Percentiles rank a stretch among this genome's conserved stretches.
These are phyloP conservation scores for Cantharis rufa DNA, from an alignment of 2,888 invertebrate species.

Conservation along the genomic window DNA sequence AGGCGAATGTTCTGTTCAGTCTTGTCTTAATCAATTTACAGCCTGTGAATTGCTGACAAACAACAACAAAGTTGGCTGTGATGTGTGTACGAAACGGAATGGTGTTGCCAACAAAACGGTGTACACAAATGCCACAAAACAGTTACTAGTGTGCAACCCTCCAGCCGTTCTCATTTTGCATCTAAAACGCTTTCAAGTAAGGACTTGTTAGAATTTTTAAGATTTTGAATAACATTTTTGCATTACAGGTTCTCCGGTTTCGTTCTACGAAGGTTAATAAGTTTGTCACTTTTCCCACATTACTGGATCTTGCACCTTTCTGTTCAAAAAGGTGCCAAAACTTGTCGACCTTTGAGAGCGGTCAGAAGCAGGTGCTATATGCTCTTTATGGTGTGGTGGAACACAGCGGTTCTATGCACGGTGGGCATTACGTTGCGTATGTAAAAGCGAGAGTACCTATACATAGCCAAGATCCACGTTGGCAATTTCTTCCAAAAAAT, in stretches of 20 bases:
- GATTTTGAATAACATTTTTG: not conserved
- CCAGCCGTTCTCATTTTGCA: conserved; percentile 95
- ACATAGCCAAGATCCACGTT: conserved; percentile 66
- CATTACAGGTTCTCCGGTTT: conserved; percentile 49
- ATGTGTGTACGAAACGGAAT: conserved; percentile 79
- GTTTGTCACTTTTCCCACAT: conserved; percentile 83
- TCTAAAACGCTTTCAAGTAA: conserved; percentile 91
- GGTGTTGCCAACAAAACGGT: conserved; percentile 74
- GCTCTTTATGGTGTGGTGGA: conserved; percentile 94
- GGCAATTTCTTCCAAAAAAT: conserved; percentile 70
- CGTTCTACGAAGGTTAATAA: conserved; percentile 81
- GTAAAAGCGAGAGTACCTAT: conserved; percentile 81
- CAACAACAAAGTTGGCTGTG: conserved; percentile 91
- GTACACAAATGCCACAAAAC: conserved; percentile 81
- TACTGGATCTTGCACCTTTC: conserved; percentile 88
- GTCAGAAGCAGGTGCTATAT: conserved; percentile 67
- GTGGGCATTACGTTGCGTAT: conserved; percentile 92
- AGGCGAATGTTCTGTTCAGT: conserved; percentile 82
- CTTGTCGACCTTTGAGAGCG: conserved; percentile 57
- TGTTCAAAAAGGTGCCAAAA: conserved; percentile 71
- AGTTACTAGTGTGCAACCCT: conserved; percentile 85
- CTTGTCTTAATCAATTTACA: conserved; percentile 92
- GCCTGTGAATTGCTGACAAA: conserved; percentile 88
- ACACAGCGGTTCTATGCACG: conserved; percentile 89
- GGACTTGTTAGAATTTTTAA: not conserved